Base-by-base conservation (phyloP, 2,797 vertebrate species). In the Sphenodon punctatus region DNA sequence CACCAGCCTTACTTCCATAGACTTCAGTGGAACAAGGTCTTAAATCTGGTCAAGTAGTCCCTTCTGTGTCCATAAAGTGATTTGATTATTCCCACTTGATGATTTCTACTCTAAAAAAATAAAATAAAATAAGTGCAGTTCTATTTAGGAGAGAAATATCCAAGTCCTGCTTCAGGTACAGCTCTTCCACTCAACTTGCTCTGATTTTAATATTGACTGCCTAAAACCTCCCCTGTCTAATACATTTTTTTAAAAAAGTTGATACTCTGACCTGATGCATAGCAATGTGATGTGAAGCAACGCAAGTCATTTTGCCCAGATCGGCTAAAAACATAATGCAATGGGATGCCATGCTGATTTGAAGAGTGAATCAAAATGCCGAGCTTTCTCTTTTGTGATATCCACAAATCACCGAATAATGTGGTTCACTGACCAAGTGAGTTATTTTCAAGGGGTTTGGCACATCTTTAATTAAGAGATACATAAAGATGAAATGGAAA, bases 381-480 rank as follows among this genome's bases (percentile, higher is more conserved):
- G 3, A 27, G 82, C 88, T 74, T 88, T 92, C 76, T 84, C 80
- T 89, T 82, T 61, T 80, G 82, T 85, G 89, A 32, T 90, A 91
- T 83, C 89, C 81, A 88, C 80, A 89, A 86, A 90, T 89, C 48
- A 0, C 67, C 7, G 80, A 78, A 85, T 92, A 91, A 76, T 42
- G 83, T 83, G 90, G 83, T 91, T 92, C 88, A 91, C 92, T 89
- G 89, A 85, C 85, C 90, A 91, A 85, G 88, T 66, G 90, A 90
- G 85, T 92, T 86, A 86, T 91, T 92, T 85, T 45, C 81, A 42
- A 82, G 76, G 66, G 67, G 68, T 78, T 64, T 90, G 90, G 79
- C 90, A 92, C 89, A 89, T 91, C 86, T 89, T 89, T 93, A 93
- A 93, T 92, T 92, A 92, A 78, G 78, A 86, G 80, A 90, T 89